Conservation (phyloP, 2,113 vertebrate genomes). For the Murina feae region DNA sequence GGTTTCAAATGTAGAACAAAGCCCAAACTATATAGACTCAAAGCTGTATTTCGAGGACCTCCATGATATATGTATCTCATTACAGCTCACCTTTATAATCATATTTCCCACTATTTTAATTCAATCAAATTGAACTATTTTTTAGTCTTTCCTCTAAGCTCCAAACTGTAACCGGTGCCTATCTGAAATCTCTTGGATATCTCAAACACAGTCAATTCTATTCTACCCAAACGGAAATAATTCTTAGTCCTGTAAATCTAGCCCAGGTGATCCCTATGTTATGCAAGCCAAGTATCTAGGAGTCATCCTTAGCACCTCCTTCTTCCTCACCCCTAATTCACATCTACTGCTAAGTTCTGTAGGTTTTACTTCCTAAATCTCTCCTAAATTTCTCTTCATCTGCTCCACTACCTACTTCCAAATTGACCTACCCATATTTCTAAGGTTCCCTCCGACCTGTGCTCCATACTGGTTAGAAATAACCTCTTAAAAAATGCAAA, state of each 20-base stretch:
- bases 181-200: not conserved
- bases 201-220: slow-evolving; percentile 24
- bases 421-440: not conserved
- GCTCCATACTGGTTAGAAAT: not conserved
- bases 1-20: not conserved
- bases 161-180: not conserved
- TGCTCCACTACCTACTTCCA: not conserved
- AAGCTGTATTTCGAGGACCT: not conserved
- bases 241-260: not conserved
- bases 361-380: not conserved
- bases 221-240: not conserved
- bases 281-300: not conserved
- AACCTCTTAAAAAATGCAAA: slow-evolving; percentile 39
- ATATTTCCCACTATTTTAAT: not conserved
- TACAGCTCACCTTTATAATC: not conserved
- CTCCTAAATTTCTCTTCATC: not conserved
- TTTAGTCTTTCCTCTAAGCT: not conserved
- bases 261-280: not conserved
- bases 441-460: not conserved
- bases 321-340: slow-evolving; percentile 1
- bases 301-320: not conserved
- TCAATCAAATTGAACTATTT: not conserved
- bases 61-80: not conserved
- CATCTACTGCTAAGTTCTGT: not conserved
- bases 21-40: not conserved